These are phyloP conservation scores for Syrista parreyssii DNA, from an alignment of 2,888 invertebrate genomes.

Conservation along the genomic window DNA sequence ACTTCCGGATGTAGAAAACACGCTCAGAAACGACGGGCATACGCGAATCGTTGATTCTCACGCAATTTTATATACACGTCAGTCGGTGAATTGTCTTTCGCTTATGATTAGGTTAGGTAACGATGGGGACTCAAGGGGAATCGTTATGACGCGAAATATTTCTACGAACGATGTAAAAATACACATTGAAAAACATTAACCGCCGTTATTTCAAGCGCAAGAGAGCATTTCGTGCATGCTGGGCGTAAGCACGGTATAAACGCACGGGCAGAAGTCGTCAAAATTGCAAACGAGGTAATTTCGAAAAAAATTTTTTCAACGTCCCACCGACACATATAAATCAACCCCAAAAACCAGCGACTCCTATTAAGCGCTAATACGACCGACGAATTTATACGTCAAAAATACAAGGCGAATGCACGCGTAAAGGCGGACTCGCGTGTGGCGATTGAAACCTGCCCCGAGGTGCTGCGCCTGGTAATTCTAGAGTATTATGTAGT, in stretches of 20 bases:
- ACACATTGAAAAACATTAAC: neutral
- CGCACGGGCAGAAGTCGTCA: neutral
- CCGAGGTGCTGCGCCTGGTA: slow-evolving; percentile 47
- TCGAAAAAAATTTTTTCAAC: neutral
- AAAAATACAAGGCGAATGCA: neutral
- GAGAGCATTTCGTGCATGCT: too few species aligned
- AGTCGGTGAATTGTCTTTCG: neutral
- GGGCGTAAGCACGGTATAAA: too few species aligned
- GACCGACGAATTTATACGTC: neutral
- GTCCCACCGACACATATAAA: neutral
- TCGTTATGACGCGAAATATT: neutral
- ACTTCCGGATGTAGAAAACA: slow-evolving; percentile 24
- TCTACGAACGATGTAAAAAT: neutral
- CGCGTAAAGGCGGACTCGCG: slow-evolving; percentile 1
- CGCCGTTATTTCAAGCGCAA: neutral
- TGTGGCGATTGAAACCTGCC: slow-evolving; percentile 38
- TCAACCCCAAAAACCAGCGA: neutral
- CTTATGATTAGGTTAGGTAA: neutral
- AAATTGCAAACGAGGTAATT: neutral
- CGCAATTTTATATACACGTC: neutral
- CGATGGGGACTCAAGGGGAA: neutral
- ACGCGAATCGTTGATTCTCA: slow-evolving; percentile 16
- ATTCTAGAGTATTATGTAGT: slow-evolving; percentile 54
- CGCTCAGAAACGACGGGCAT: neutral
- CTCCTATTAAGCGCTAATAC: neutral